These are phyloP conservation scores for Agrilus mali DNA, from an alignment of 2,888 invertebrate genomes.

Conservation along the genomic window DNA sequence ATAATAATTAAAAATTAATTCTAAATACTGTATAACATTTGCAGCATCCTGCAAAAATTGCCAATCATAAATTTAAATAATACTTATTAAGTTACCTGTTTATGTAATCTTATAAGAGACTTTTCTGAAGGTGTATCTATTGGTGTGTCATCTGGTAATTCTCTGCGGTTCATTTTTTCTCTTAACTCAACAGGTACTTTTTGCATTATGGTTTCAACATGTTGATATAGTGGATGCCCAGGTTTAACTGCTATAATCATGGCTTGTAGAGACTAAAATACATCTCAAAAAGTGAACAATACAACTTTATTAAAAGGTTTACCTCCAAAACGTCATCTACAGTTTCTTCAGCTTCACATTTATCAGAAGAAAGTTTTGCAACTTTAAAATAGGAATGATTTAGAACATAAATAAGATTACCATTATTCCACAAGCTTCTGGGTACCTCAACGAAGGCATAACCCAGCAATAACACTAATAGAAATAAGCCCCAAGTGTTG, in stretches of 20 bases:
- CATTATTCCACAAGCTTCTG: constrained; percentile 80
- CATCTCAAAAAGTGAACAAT: neutral
- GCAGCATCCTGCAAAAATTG: too few relatives aligned
- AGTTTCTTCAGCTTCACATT: constrained; percentile 93
- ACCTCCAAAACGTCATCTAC: constrained; percentile 92
- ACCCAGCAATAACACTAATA: constrained; percentile 82
- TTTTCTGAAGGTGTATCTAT: constrained; percentile 65
- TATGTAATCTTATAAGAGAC: constrained; percentile 78
- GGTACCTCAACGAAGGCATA: constrained; percentile 96
- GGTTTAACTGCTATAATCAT: constrained; percentile 64
- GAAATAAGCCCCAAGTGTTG: constrained; percentile 97
- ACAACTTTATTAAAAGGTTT: constrained; percentile 17
- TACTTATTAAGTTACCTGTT: constrained; percentile 47
- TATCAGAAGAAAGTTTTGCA: constrained; percentile 87
- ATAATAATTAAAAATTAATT: neutral
- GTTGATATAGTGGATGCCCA: constrained; percentile 60
- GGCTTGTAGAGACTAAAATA: constrained; percentile 64
- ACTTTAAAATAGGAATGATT: constrained; percentile 86
- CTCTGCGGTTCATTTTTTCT: constrained; percentile 57
- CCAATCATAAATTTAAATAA: too few relatives aligned
- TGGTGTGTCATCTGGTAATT: constrained; percentile 44
- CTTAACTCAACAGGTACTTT: constrained; percentile 72
- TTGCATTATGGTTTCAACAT: constrained; percentile 80
- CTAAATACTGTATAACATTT: too few relatives aligned
- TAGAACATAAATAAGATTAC: constrained; percentile 72